A percentile compares a stretch with the other conserved stretches of the same genome.
Conservation (phyloP, 2,797 vertebrate genomes). For the Prunella strophiata region DNA sequence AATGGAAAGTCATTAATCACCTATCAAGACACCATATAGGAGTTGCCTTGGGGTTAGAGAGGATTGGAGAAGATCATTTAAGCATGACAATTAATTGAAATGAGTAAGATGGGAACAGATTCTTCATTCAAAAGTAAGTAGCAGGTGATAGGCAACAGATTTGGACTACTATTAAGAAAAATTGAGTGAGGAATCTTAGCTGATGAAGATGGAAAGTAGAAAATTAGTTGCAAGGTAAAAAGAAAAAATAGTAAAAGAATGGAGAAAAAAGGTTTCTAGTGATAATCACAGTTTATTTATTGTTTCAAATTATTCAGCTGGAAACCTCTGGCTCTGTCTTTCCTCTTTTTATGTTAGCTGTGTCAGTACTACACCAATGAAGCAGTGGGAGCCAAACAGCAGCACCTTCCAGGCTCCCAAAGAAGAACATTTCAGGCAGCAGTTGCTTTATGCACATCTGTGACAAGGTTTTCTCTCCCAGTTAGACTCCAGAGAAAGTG, state of each 20-base stretch:
- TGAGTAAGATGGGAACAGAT: background rate
- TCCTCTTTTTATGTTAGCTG: background rate
- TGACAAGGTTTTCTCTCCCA: background rate
- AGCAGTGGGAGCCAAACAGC: background rate
- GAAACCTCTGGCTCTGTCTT: background rate
- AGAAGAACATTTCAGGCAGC: background rate
- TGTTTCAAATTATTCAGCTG: background rate
- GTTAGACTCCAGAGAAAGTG: accelerated
- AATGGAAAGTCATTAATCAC: constrained; percentile 63
- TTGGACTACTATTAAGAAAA: constrained; percentile 22
- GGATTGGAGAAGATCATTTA: constrained; percentile 8
- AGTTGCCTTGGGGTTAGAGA: background rate
- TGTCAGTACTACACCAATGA: background rate
- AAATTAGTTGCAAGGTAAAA: background rate
- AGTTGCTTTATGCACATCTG: background rate
- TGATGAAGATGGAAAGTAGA: background rate
- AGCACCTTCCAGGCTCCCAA: background rate
- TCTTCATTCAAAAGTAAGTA: constrained; percentile 29
- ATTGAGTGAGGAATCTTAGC: background rate
- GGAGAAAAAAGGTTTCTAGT: background rate
- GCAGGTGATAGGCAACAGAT: constrained; percentile 27
- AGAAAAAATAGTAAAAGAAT: background rate
- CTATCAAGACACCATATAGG: constrained; percentile 9
- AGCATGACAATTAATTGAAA: constrained; percentile 34
- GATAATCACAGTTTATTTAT: background rate